Evolutionary conservation across 2,888 invertebrate genomes (phyloP), one percentile per base, ranked within the genome.

Genomic region (Philopedon plagiatum): DNA sequence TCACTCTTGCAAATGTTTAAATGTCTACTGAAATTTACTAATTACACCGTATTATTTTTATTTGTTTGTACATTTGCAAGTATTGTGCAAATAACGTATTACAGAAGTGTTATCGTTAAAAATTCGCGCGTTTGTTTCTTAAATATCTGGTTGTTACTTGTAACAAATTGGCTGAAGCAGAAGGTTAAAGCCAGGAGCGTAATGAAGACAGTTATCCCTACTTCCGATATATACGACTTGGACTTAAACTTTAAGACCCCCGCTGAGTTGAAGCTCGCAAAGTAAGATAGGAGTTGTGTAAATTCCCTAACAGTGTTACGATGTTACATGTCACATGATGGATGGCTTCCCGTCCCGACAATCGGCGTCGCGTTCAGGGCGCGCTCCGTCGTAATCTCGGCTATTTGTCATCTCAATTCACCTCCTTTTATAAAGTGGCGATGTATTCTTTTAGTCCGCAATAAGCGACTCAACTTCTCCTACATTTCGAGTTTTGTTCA

Each of bases 361-460:
- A 77, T 79, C 81, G 82, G 81, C 83, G 83, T 83, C 83, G 77
- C 34, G 39, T 54, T 80, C 79, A 78, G 75, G 79, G 78, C 80
- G 79, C 82, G 78, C 81, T 82, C 80, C 64, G 75, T 76, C 80
- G 80, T 85, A 84, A 85, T 84, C 83, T 83, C 75, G 76, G 79
- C 83, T 80, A 85, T 85, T 85, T 85, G 84, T 85, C 85, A 85
- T 85, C 83, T 78, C 79, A 79, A 81, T 82, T 84, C 83, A 84
- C 83, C 83, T 83, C 83, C 83, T 83, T 71, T 81, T 84, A 83
- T 83, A 82, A 83, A 84, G 82, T 81, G 71, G 57, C 60, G 80
- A 80, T 80, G 82, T 82, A 82, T 84, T 83, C 83, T 84, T 83
- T 78, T 83, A 82, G 81, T 80, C 80, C 81, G 82, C 84, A 84